phyloP scores from a whole-genome alignment of 37 sponge, comb jelly and placozoan genomes.

The Ephydatia muelleri region DNA sequence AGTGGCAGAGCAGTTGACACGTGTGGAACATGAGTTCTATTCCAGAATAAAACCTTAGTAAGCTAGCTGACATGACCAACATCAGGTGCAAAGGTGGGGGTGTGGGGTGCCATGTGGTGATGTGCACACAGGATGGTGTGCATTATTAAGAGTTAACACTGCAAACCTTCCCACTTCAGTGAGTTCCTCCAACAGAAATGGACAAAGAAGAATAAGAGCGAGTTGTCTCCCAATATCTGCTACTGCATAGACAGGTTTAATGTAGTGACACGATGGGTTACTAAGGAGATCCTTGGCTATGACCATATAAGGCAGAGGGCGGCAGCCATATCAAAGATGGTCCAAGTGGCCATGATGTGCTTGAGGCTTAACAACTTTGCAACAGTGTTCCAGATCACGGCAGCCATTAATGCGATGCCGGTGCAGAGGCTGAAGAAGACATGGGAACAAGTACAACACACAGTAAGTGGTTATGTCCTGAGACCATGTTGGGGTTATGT shows the following conservation, averaged over 20 bases:
- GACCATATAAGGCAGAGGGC: constrained; percentile 39
- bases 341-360: constrained; percentile 30
- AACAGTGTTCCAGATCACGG: constrained; percentile 60
- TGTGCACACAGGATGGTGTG: neutral
- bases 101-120: neutral
- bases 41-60: constrained; percentile 64
- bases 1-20: constrained; percentile 56
- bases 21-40: constrained; percentile 62
- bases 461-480: constrained; percentile 15
- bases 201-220: constrained; percentile 63
- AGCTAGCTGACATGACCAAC: neutral
- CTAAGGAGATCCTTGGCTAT: constrained; percentile 41
- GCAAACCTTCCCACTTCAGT: constrained; percentile 15
- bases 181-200: constrained; percentile 72
- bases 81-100: neutral
- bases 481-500: no score
- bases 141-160: neutral
- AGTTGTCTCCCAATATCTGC: constrained; percentile 67
- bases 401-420: constrained; percentile 41
- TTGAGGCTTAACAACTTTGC: constrained; percentile 44
- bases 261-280: constrained; percentile 57
- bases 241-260: constrained; percentile 59
- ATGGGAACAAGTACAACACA: constrained; percentile 54
- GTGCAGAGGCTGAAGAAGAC: constrained; percentile 63
- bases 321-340: constrained; percentile 37